Evolutionary conservation across 1,140 invertebrate species (phyloP).

Genomic region (Caenorhabditis tropicalis): DNA sequence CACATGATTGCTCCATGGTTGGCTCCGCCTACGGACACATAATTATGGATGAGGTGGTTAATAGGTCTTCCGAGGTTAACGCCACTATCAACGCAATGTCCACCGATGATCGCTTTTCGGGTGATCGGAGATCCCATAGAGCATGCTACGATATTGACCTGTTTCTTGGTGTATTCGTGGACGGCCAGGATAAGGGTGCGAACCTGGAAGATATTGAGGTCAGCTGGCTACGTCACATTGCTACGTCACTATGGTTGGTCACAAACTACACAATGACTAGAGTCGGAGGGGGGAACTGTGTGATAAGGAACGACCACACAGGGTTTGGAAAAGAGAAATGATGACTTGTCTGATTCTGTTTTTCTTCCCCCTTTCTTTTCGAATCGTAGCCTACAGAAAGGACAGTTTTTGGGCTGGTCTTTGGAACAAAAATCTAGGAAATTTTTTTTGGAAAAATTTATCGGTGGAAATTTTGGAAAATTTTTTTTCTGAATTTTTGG

Average conservation of each 20-base stretch:
- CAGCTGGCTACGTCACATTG: too few species aligned
- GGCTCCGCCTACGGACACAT: slow-evolving; percentile 56
- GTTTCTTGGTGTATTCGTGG: slow-evolving; percentile 62
- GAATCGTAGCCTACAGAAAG: too few species aligned
- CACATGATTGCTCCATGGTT: slow-evolving; percentile 56
- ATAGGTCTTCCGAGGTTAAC: slow-evolving; percentile 51
- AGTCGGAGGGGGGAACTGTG: background rate
- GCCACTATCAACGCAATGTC: slow-evolving; percentile 59
- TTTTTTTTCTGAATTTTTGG: too few species aligned
- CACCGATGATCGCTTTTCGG: slow-evolving; percentile 63
- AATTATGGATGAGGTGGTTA: slow-evolving; percentile 59
- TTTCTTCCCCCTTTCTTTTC: too few species aligned
- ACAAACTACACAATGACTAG: slow-evolving; percentile 23
- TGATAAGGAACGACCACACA: too few species aligned
- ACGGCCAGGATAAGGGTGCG: slow-evolving; percentile 60
- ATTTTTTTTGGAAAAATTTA: too few species aligned
- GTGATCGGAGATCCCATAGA: slow-evolving; percentile 72
- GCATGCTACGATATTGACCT: slow-evolving; percentile 69
- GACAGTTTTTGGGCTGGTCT: too few species aligned
- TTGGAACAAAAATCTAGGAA: too few species aligned
- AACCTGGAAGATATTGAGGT: background rate
- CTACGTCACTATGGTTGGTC: too few species aligned
- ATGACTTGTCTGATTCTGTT: too few species aligned
- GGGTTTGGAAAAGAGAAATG: too few species aligned
- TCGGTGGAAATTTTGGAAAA: too few species aligned